A percentile compares a stretch with the other conserved stretches of the same genome.
These are phyloP conservation scores for Eupithecia pulchellata DNA, from an alignment of 2,888 invertebrate species.

Conservation along the genomic window DNA sequence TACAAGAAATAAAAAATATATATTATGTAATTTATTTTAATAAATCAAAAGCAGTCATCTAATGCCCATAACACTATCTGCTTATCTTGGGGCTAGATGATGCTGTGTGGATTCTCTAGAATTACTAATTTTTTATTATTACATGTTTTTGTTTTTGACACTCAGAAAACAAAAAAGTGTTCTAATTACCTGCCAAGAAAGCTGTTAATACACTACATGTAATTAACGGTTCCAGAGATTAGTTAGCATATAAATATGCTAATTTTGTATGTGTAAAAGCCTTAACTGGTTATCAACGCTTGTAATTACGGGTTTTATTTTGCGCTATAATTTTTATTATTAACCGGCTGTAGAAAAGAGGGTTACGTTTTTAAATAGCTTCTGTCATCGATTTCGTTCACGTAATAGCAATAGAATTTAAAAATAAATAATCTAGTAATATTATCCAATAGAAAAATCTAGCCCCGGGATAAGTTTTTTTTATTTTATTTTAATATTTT, in stretches of 20 bases:
- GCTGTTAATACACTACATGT: slow-evolving; percentile 17
- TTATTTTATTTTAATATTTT: no score
- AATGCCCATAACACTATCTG: no score
- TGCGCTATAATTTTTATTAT: background rate
- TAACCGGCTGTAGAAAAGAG: no score
- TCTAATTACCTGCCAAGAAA: slow-evolving; percentile 29
- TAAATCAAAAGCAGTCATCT: no score
- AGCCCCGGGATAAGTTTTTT: no score
- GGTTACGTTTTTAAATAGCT: no score
- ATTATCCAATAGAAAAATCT: background rate
- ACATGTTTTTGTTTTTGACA: background rate
- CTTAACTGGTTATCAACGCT: slow-evolving; percentile 15
- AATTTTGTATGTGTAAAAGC: slow-evolving; percentile 24
- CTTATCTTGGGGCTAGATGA: no score
- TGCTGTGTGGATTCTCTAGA: no score
- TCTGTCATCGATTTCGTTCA: background rate
- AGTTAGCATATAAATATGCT: slow-evolving; percentile 25
- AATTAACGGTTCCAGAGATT: slow-evolving; percentile 31
- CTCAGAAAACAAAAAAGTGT: slow-evolving; percentile 24
- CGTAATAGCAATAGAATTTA: background rate
- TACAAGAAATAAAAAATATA: no score
- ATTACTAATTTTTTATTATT: no score
- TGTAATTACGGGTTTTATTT: slow-evolving; percentile 3
- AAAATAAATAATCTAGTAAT: background rate
- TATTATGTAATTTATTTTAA: no score